Evolutionary conservation across 2,888 invertebrate species (phyloP), one percentile per base, ranked within the genome.

Genomic region (Orchestes rusci): DNA sequence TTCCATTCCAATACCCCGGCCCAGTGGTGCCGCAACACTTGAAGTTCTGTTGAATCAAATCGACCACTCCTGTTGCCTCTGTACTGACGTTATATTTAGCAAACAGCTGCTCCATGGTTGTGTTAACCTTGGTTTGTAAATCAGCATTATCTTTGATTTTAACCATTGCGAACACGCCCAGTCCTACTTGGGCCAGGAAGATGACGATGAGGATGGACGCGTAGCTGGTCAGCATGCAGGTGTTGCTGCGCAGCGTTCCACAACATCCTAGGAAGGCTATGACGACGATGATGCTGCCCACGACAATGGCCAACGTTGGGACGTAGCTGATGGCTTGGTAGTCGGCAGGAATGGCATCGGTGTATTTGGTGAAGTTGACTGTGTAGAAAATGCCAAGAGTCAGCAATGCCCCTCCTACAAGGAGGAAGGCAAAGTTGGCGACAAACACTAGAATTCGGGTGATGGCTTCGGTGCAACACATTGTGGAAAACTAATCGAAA

Each of bases 231-330:
- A 50, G 35, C 50, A 50, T 50, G 27, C 50, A 50, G n/a, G 47
- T 43, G 16, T 29, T 47, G 19, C 39, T 44, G 20, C 27, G 46
- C 8, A 43, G 29, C 17, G 50, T 36, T 16, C 50, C 50, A 20
- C 47, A 50, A 16, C 50, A 47, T 34, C 50, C 50, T 23, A 51
- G 23, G 20, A 51, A 51, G 2, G 48, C 39, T 13, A 51, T 51
- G 16, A 51, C n/a, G 17, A 51, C 41, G 13, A 51, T 48, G 5
- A 51, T 37, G 3, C 43, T 31, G 4, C 51, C 51, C 3, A 50
- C 40, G 7, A 45, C 29, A 4, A 51, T 48, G 3, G 48, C 35
- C 16, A 43, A n/a, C 13, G 36, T 41, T 3, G 45, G 39, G 3
- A 45, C 28, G 19, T 48, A 31, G 16, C 42, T 8, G 10, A 51